phyloP scores from a whole-genome alignment of 2,113 vertebrate species.

The Chloebia gouldiae region DNA sequence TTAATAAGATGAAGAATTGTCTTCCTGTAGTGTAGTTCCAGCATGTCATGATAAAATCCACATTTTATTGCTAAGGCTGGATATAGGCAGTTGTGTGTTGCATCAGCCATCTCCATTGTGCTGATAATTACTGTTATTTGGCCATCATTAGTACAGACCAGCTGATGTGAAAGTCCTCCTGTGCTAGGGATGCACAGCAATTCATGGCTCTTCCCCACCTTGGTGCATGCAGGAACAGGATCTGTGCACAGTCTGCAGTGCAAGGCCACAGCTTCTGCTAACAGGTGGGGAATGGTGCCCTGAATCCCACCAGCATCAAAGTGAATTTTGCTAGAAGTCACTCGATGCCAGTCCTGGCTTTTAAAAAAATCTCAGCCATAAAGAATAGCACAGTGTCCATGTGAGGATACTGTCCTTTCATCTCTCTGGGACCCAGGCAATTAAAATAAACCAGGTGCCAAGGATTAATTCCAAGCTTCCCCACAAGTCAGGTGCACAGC shows the following conservation, averaged over 20 bases:
- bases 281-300: neutral
- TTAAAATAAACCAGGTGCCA: neutral
- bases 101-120: neutral
- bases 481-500: neutral
- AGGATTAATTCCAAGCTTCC: neutral
- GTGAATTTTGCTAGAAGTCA: neutral
- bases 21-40: neutral
- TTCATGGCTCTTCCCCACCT: neutral
- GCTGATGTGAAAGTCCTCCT: neutral
- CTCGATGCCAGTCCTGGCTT: neutral
- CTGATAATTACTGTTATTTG: constrained; percentile 11
- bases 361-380: neutral
- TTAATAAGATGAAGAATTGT: neutral
- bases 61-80: neutral
- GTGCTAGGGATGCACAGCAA: neutral
- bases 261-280: neutral
- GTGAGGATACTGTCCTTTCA: neutral
- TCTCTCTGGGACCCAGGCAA: neutral
- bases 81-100: neutral
- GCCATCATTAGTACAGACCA: neutral
- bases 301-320: neutral
- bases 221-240: neutral
- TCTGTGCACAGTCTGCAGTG: neutral
- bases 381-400: neutral
- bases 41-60: neutral